Base-by-base conservation (phyloP, 1,140 invertebrate species). In the Charaxes varanes region DNA sequence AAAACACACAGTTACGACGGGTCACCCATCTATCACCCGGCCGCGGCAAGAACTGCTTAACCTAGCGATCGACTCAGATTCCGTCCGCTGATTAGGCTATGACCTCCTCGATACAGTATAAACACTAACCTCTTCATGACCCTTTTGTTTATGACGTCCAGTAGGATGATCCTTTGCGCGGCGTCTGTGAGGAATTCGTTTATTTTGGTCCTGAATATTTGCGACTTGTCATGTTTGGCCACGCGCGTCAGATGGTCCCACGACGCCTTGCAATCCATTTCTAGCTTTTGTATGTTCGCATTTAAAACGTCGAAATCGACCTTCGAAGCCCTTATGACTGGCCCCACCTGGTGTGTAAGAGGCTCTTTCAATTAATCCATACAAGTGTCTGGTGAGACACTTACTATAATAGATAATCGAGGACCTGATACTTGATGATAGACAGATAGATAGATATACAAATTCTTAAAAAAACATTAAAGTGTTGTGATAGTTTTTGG, bases 201-300 rank as follows among this genome's bases (percentile, higher is more conserved):
- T 84, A 99, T 94, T 88, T 96, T 96, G 19, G 92, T 90, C 84
- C 96, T 95, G 76, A 95, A 90, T 74, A 94, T 92, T 24, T 92
- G 92, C 0, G 93, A 93, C 12, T 94, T 93, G 66, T 99, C 97
- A 76, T 99, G 96, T 78, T 99, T 99, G 3, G 94, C 92, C 43
- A 99, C 96, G 15, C 94, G 88, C 85, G 97, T 97, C 46, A 99
- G 88, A 79, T 99, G 94, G 79, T 99, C 97, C 94, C 97, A 99
- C 0, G 96, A 98, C 6, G 93, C 91, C 78, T 99, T 99, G 84
- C 98, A 99, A 70, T 99, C 97, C 11, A 88, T 87, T 83, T 99
- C 97, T 62, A 99, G 87, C 66, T 94, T 94, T 17, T 88, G 85
- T 8, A 99, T 89, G 72, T 96, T 99, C 26, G 90, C 84, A 2